Evolutionary conservation across 2,888 invertebrate genomes (phyloP).

Genomic region (Mactromeris polynyma): DNA sequence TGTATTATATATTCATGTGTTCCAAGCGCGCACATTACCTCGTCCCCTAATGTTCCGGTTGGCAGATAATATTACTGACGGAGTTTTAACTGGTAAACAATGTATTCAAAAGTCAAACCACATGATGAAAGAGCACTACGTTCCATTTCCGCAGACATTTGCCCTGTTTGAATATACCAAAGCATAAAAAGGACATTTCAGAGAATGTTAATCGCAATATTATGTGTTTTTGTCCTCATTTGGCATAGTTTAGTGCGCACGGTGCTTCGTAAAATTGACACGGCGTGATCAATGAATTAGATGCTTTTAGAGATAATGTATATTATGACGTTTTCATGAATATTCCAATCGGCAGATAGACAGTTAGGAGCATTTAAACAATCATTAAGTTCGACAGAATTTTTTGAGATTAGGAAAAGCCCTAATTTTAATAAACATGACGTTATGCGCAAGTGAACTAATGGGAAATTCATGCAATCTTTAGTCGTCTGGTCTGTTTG

Average conservation of each 20-base stretch:
- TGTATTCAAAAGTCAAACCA: no score
- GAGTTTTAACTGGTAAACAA: no score
- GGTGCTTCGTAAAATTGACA: constrained; percentile 19
- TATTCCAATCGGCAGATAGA: constrained; percentile 16
- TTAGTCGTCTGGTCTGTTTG: not conserved
- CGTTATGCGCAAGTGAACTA: not conserved
- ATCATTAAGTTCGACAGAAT: constrained; percentile 10
- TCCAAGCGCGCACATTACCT: not conserved
- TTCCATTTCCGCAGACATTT: not conserved
- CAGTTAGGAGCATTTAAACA: constrained; percentile 3
- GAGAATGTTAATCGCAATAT: not conserved
- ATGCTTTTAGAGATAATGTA: constrained; percentile 27
- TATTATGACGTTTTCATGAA: constrained; percentile 21
- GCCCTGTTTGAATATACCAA: not conserved
- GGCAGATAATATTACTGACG: no score
- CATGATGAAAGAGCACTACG: no score
- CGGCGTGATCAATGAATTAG: not conserved
- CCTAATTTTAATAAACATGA: not conserved
- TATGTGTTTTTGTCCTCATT: not conserved
- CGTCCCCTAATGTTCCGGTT: no score
- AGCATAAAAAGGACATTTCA: not conserved
- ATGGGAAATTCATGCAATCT: constrained; percentile 11
- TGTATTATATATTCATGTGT: not conserved
- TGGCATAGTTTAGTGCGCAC: not conserved
- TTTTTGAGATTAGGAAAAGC: not conserved